These are phyloP conservation scores for Sinotaia quadrata DNA, from an alignment of 2,888 invertebrate species.

Conservation along the genomic window DNA sequence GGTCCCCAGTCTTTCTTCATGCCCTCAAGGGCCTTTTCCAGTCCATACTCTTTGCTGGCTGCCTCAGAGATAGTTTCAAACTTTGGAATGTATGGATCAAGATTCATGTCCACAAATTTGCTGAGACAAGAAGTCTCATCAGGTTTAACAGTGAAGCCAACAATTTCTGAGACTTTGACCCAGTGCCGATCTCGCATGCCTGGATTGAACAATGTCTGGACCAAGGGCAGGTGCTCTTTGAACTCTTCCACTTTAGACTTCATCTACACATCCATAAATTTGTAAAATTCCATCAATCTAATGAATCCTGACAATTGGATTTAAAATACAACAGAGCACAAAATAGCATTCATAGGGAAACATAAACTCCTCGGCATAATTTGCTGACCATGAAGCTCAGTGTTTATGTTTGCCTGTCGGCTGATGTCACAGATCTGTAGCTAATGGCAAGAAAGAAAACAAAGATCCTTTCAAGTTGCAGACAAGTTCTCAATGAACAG, in stretches of 20 bases:
- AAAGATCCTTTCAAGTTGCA: no score
- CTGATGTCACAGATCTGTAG: no score
- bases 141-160: constrained; percentile 91
- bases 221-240: constrained; percentile 84
- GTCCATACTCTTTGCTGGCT: constrained; percentile 94
- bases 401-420: no score
- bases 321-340: no score
- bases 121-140: constrained; percentile 85
- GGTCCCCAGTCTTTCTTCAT: constrained; percentile 91
- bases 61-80: constrained; percentile 94
- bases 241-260: constrained; percentile 87
- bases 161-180: constrained; percentile 94
- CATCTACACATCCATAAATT: constrained; percentile 66
- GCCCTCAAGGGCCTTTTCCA: constrained; percentile 89
- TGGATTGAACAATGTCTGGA: constrained; percentile 93
- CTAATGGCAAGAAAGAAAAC: no score
- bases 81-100: constrained; percentile 87
- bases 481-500: no score
- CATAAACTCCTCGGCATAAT: no score
- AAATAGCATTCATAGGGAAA: no score
- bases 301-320: no score
- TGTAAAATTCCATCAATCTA: no score
- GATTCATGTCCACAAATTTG: constrained; percentile 88
- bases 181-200: constrained; percentile 85
- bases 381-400: no score